Evolutionary conservation across 2,113 vertebrate species (phyloP).

Genomic region (Polyodon spathula): DNA sequence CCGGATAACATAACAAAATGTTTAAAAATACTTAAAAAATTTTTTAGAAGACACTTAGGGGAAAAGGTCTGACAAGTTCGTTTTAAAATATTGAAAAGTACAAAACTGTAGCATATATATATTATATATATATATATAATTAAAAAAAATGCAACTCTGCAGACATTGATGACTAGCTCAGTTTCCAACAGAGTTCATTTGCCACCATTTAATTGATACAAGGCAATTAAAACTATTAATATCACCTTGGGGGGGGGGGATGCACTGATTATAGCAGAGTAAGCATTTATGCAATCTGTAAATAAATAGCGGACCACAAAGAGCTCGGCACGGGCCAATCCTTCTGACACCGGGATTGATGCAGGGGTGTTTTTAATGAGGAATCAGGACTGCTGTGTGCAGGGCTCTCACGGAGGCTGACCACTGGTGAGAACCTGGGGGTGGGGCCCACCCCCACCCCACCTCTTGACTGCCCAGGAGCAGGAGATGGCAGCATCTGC

Average conservation of each 20-base stretch:
- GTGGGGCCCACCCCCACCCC: too few relatives aligned
- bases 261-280: neutral
- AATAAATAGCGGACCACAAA: neutral
- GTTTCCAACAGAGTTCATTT: neutral
- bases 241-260: neutral
- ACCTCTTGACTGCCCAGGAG: too few relatives aligned
- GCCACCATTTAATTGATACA: neutral
- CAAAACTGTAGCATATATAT: neutral
- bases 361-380: neutral
- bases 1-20: too few relatives aligned
- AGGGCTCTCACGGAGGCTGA: neutral
- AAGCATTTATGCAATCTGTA: constrained; percentile 2
- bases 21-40: too few relatives aligned
- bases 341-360: neutral
- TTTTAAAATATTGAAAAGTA: neutral
- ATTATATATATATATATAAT: too few relatives aligned
- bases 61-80: too few relatives aligned
- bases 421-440: too few relatives aligned
- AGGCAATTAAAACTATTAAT: constrained; percentile 6
- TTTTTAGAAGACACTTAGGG: too few relatives aligned
- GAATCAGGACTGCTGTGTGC: neutral
- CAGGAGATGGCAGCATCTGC: neutral
- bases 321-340: neutral
- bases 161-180: neutral
- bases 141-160: neutral